Evolutionary conservation across 2,888 invertebrate genomes (phyloP), one percentile per base, ranked within the genome.

Genomic region (Callyntrura guangdongensis): DNA sequence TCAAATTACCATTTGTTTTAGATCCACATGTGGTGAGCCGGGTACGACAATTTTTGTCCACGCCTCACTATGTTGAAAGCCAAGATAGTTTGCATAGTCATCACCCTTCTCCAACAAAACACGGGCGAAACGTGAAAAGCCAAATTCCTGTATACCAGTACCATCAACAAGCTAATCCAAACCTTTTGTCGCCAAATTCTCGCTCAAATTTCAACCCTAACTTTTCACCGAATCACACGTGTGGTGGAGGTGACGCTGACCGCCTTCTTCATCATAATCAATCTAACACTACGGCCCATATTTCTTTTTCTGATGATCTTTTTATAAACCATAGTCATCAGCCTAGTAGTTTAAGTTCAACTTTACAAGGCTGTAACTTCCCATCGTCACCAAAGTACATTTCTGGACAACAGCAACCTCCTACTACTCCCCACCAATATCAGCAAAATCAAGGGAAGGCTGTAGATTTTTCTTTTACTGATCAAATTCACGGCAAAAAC

Each of bases 11-110:
- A 4, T 6, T 53, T 53, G 53, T 94, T 95, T 84, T 95, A 98
- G 98, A 98, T 96, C 98, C 98, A 94, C 97, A 97, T 95, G 96
- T 98, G 95, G 98, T 98, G 95, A 97, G 97, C 86, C 94, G 94
- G 69, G 95, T 95, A 27, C 94, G 95, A 61, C 94, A 95, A 88
- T 95, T 95, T 94, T 93, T 95, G 89, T 94, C 95, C 9, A 94
- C 95, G 22, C 94, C 94, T 87, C 94, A 92, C 64, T 92, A 92
- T 53, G 87, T 89, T 11, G 92, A 92, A 59, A 87, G 69, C 17
- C 92, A 85, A 59, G 92, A 92, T 22, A 88, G 49, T 56, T 64
- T 88, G 12, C 89, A 86, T 84, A 84, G 81, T 87, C 91, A 89
- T 27, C 89, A 92, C 14, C 56, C 91, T 6, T 92, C 92, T 8